Conservation (phyloP, 2,113 vertebrate genomes). For the Silurus meridionalis region DNA sequence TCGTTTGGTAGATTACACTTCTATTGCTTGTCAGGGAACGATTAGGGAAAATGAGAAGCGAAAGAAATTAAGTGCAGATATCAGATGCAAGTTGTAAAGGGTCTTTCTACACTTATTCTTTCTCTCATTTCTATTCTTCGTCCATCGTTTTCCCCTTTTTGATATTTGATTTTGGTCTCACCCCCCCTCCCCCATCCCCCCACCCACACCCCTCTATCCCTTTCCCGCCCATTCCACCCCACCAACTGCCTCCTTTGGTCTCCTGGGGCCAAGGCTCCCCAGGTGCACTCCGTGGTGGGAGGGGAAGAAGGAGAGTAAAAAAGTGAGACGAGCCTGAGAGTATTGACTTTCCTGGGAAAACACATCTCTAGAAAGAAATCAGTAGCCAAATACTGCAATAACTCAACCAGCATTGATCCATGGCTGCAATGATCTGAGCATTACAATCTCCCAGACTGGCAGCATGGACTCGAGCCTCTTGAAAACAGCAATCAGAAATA, state of each 20-base stretch:
- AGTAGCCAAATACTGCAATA: constrained; percentile 69
- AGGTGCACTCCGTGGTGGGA: constrained; percentile 49
- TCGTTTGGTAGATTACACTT: constrained; percentile 11
- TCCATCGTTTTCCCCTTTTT: constrained; percentile 1
- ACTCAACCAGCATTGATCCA: constrained; percentile 69
- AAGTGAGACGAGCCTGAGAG: constrained; percentile 70
- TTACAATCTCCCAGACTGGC: constrained; percentile 58
- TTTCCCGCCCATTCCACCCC: neutral
- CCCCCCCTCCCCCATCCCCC: neutral
- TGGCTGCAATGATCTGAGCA: constrained; percentile 63
- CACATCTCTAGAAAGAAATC: constrained; percentile 71
- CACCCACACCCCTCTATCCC: constrained; percentile 10
- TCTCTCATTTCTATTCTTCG: constrained; percentile 27
- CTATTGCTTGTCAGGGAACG: constrained; percentile 21
- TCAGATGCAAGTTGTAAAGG: neutral
- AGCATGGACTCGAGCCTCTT: constrained; percentile 36
- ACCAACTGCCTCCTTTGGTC: neutral
- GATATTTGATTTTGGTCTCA: neutral
- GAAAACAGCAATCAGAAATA: constrained; percentile 44
- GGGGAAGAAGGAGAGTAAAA: constrained; percentile 50
- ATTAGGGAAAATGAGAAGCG: neutral
- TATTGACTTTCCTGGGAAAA: constrained; percentile 78
- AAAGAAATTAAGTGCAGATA: neutral
- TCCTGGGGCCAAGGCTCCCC: constrained; percentile 55
- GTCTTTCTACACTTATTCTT: constrained; percentile 6